Evolutionary conservation across 2,113 vertebrate genomes (phyloP), one percentile per base, ranked within the genome.

Genomic region (Nanorana parkeri): DNA sequence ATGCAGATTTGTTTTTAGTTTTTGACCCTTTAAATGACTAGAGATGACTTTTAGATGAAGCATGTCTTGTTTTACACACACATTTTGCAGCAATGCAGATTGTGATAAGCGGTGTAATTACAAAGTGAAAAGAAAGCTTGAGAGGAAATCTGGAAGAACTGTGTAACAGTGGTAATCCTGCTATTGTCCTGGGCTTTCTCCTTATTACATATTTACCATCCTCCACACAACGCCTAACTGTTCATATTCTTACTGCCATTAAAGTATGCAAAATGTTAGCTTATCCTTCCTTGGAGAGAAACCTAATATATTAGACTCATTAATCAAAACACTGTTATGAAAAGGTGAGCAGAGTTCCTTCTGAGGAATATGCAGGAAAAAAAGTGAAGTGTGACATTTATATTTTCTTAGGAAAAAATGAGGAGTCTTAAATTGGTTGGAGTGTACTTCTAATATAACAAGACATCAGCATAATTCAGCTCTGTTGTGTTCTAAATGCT

Each of bases 291-390:
- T 26, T 17, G 17, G 21, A 26, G 74, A 77, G 21, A 47, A 77
- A 64, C 10, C 60, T 51, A 24, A 63, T 77, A 77, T 77, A 77
- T 77, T 77, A 77, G 60, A 28, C 23, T 20, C 74, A 77, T 77
- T 64, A 64, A 77, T 77, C 74, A 77, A 24, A 51, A 77, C 17
- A 58, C 17, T n/a, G 29, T 47, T 51, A 77, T 64, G 74, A 52
- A 24, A 77, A 77, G 36, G 60, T 77, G n/a, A 51, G 32, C 28
- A 51, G 36, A 36, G 16, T 26, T 51, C 36, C 32, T 63, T 41
- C 60, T 17, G 21, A 76, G 73, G 63, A 51, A 77, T 60, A 58
- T 58, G 32, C n/a, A 58, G 21, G 51, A 24, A 72, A 60, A 60
- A 58, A 28, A 21, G 19, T 21, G 28, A 60, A 60, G 19, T 36